phyloP scores from a whole-genome alignment of 2,113 vertebrate genomes.

The Atrichornis clamosus region DNA sequence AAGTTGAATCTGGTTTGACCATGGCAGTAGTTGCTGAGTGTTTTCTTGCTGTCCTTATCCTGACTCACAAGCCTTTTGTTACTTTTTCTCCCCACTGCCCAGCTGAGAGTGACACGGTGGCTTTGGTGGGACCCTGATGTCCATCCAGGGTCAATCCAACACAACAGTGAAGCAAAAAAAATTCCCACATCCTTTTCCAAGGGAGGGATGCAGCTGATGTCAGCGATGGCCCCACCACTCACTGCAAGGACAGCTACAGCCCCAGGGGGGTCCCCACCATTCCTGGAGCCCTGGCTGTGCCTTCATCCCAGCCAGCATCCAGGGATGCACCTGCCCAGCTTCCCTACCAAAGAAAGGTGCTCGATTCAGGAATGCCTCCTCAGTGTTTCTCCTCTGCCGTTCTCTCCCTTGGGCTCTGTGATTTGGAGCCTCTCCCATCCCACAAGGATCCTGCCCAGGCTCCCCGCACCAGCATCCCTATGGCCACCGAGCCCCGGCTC shows the following conservation, averaged over 20 bases:
- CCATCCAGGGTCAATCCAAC: not conserved
- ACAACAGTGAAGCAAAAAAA: not conserved
- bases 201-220: not conserved
- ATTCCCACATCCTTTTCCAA: not conserved
- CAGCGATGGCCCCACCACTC: rapidly evolving
- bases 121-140: not conserved
- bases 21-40: not conserved
- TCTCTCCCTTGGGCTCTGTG: not conserved
- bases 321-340: no score
- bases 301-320: not conserved
- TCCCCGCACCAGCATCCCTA: rapidly evolving
- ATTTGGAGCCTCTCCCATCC: not conserved
- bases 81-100: not conserved
- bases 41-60: not conserved
- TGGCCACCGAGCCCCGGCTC: not conserved
- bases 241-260: rapidly evolving
- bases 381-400: rapidly evolving
- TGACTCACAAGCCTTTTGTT: not conserved
- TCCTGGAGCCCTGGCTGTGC: not conserved
- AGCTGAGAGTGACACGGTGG: not conserved
- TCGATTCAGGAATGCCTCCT: not conserved
- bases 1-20: not conserved
- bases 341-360: not conserved
- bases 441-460: not conserved
- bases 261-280: rapidly evolving